Evolutionary conservation across 1,140 invertebrate species (phyloP).

Genomic region (Pteromalus puparum): DNA sequence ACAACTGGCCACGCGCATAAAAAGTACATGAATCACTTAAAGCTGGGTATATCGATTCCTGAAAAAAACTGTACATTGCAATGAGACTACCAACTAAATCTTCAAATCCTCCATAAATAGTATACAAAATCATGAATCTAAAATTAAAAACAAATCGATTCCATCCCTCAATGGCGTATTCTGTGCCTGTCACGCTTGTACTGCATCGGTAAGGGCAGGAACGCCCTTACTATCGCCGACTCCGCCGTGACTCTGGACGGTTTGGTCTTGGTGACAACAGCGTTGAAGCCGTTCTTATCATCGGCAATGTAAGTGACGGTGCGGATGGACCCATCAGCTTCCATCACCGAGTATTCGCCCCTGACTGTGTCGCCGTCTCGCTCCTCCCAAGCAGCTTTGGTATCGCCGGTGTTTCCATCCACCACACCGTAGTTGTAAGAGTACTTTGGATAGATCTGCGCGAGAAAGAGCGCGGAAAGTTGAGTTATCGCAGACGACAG

Average conservation of each 20-base stretch:
- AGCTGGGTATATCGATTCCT: background rate
- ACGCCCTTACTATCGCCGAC: slow-evolving; percentile 49
- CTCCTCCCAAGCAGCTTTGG: slow-evolving; percentile 74
- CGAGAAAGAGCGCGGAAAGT: slow-evolving; percentile 31
- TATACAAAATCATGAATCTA: background rate
- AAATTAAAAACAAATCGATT: background rate
- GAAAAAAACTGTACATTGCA: background rate
- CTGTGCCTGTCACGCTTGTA: slow-evolving; percentile 45
- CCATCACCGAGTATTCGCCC: slow-evolving; percentile 78
- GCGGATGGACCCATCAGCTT: slow-evolving; percentile 78
- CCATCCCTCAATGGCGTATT: background rate
- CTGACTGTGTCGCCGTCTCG: slow-evolving; percentile 78
- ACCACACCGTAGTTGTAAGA: slow-evolving; percentile 78
- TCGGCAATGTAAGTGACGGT: slow-evolving; percentile 84
- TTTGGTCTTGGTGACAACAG: slow-evolving; percentile 65
- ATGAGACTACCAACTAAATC: background rate
- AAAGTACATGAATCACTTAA: background rate
- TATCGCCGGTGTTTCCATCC: slow-evolving; percentile 76
- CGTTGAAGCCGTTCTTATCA: slow-evolving; percentile 80
- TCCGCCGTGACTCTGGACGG: slow-evolving; percentile 51
- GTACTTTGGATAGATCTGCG: slow-evolving; percentile 75
- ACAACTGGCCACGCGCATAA: background rate
- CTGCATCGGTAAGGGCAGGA: slow-evolving; percentile 49
- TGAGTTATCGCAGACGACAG: background rate
- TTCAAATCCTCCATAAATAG: too few species aligned